Conservation (phyloP, 2,888 invertebrate genomes). For the Parnassius mnemosyne region DNA sequence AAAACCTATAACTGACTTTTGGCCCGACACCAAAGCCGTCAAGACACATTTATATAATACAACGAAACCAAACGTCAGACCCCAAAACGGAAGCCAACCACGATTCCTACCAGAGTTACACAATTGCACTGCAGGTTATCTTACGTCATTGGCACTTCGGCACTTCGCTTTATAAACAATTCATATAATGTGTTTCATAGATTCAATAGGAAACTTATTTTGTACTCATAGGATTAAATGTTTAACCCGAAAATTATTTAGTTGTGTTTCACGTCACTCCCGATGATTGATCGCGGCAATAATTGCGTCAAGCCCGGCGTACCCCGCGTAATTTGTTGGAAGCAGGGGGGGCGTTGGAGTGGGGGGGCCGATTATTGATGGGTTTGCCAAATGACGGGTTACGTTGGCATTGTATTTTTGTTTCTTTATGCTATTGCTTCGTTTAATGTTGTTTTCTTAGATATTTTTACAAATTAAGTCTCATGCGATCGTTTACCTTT, state of each 20-base stretch:
- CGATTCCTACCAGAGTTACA: too few species aligned
- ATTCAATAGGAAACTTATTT: constrained; percentile 22
- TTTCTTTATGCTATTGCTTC: constrained; percentile 9
- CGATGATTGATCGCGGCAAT: constrained; percentile 74
- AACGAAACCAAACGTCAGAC: too few species aligned
- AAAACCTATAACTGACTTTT: too few species aligned
- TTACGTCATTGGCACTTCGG: too few species aligned
- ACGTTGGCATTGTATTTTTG: constrained; percentile 33
- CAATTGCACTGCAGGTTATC: too few species aligned
- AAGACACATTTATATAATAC: too few species aligned
- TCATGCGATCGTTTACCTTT: too few species aligned
- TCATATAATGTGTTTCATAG: background rate
- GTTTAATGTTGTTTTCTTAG: constrained; percentile 33
- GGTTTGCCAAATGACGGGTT: constrained; percentile 38
- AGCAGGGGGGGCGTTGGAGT: constrained; percentile 36
- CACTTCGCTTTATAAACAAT: too few species aligned
- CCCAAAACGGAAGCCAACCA: too few species aligned
- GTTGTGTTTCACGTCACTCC: constrained; percentile 66
- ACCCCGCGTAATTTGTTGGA: constrained; percentile 58
- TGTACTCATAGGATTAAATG: constrained; percentile 45
- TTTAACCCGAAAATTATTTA: constrained; percentile 74
- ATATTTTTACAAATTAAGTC: constrained; percentile 33
- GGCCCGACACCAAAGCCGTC: too few species aligned
- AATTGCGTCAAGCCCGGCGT: constrained; percentile 68
- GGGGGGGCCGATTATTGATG: constrained; percentile 60